These are phyloP conservation scores for Brachypteracias leptosomus DNA, from an alignment of 2,113 vertebrate genomes.

Conservation along the genomic window DNA sequence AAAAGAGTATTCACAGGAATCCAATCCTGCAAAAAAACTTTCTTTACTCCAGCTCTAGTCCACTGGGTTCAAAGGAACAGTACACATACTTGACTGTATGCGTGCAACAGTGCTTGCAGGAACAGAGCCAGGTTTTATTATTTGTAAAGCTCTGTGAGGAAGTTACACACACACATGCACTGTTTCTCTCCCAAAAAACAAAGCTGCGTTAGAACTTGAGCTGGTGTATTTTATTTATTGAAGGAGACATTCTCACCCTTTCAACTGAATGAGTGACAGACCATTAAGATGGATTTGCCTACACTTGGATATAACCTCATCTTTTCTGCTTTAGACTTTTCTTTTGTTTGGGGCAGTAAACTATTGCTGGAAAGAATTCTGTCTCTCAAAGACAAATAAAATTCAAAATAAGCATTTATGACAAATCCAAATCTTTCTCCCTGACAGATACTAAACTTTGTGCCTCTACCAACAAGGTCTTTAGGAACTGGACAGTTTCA, in stretches of 20 bases:
- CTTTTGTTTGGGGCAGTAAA: background rate
- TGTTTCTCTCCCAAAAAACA: background rate
- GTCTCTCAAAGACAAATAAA: background rate
- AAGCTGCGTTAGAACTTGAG: background rate
- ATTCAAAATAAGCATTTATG: background rate
- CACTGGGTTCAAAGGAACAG: background rate
- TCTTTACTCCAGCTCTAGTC: background rate
- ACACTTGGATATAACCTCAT: background rate
- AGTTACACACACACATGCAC: background rate
- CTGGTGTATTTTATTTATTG: background rate
- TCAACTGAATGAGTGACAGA: background rate
- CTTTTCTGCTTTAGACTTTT: background rate
- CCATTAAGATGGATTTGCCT: background rate
- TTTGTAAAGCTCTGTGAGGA: background rate
- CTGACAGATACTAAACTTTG: background rate
- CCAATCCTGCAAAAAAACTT: background rate
- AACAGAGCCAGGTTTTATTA: background rate
- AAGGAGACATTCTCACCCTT: background rate
- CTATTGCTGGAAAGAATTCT: background rate
- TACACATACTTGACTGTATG: fast-evolving
- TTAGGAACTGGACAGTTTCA: background rate
- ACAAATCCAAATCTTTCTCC: background rate
- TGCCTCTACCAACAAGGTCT: background rate
- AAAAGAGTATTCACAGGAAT: background rate
- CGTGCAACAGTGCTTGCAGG: background rate